Percentiles rank a stretch among this genome's conserved stretches.
phyloP scores from a whole-genome alignment of 2,888 invertebrate genomes.

The Pseudolycoriella hygida region DNA sequence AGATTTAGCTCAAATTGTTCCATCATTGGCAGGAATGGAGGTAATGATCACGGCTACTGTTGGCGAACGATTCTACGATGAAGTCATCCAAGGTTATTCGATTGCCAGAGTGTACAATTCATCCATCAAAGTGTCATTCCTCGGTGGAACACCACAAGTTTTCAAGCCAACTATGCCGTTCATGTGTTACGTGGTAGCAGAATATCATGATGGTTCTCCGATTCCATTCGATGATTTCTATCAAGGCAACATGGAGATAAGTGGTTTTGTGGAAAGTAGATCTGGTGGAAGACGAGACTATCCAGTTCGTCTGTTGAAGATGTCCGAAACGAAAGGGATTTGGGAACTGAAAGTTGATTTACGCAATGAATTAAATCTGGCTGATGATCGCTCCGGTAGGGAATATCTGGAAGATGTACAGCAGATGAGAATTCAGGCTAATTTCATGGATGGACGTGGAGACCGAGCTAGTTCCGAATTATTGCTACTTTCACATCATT shows the following conservation, averaged over 20 bases:
- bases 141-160: conserved; percentile 82
- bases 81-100: conserved; percentile 67
- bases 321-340: conserved; percentile 52
- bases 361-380: conserved; percentile 36
- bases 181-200: conserved; percentile 69
- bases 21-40: conserved; percentile 58
- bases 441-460: conserved; percentile 48
- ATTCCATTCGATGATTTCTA: conserved; percentile 43
- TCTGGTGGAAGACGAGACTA: conserved; percentile 46
- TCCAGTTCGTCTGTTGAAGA: conserved; percentile 39
- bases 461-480: conserved; percentile 49
- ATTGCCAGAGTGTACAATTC: conserved; percentile 78
- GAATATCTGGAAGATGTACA: conserved; percentile 47
- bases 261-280: conserved; percentile 40
- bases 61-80: conserved; percentile 72
- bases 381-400: conserved; percentile 37
- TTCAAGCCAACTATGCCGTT: conserved; percentile 93
- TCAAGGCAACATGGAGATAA: conserved; percentile 48
- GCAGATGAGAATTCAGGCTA: conserved; percentile 48
- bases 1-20: conserved; percentile 50
- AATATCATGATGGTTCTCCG: conserved; percentile 80
- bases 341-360: conserved; percentile 74
- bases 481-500: conserved; percentile 58
- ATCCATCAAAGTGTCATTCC: conserved; percentile 60
- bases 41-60: conserved; percentile 70